Evolutionary conservation across 2,797 vertebrate species (phyloP).

Genomic region (Neomorphus geoffroyi): DNA sequence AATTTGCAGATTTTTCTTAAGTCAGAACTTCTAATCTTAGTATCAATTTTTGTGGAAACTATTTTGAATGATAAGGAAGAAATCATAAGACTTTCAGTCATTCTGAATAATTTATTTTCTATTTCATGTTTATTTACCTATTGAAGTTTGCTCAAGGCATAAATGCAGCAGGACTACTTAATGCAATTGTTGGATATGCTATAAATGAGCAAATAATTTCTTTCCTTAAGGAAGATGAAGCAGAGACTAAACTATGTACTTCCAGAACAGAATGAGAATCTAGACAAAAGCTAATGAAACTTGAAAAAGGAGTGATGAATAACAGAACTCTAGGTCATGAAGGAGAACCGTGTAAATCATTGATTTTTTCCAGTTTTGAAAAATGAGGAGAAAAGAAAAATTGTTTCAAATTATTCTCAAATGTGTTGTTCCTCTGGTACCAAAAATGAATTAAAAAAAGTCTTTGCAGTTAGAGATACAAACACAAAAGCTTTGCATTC

Average conservation of each 20-base stretch:
- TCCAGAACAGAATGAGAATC: neutral
- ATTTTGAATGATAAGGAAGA: neutral
- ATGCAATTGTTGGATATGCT: neutral
- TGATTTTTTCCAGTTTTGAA: neutral
- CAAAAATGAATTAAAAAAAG: neutral
- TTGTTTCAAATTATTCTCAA: neutral
- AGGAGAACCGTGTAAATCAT: neutral
- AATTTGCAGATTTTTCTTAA: neutral
- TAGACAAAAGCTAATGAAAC: neutral
- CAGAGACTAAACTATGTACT: neutral
- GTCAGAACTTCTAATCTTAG: neutral
- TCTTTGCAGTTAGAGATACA: neutral
- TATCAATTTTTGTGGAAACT: neutral
- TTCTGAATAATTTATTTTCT: neutral
- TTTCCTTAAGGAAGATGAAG: neutral
- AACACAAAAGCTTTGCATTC: neutral
- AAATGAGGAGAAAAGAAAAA: neutral
- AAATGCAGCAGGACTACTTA: neutral
- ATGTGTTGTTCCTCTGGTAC: neutral
- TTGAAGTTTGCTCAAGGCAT: neutral
- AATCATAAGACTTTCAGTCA: neutral
- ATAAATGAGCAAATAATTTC: neutral
- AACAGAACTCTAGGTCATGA: neutral
- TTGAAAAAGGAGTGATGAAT: conserved; percentile 5
- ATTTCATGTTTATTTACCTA: neutral